Evolutionary conservation across 2,888 invertebrate genomes (phyloP).

Genomic region (Himalopsyche kuldschensis): DNA sequence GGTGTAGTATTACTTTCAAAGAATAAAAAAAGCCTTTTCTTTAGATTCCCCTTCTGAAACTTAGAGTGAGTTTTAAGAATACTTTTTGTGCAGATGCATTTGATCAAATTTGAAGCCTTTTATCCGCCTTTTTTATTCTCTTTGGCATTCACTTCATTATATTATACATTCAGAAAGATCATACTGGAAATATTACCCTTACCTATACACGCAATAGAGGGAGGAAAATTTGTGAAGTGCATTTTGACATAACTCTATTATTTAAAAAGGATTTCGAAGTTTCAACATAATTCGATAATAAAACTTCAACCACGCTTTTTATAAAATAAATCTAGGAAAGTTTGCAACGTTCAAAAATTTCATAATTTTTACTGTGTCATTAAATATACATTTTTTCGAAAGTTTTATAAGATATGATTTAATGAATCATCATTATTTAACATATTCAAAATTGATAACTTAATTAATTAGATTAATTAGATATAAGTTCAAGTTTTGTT

Average conservation of each 20-base stretch:
- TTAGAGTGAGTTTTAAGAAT: not conserved
- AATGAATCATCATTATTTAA: too few species aligned
- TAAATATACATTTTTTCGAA: too few species aligned
- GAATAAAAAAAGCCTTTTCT: not conserved
- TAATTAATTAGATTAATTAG: too few species aligned
- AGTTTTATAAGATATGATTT: too few species aligned
- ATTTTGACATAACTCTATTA: not conserved
- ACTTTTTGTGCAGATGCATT: not conserved
- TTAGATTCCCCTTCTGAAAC: not conserved
- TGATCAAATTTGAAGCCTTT: not conserved
- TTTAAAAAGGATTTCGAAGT: not conserved
- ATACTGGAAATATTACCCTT: not conserved
- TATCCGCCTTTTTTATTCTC: not conserved
- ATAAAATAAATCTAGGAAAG: too few species aligned
- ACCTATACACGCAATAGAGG: not conserved
- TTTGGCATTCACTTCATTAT: not conserved
- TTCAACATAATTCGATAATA: not conserved
- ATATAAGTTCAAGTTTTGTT: too few species aligned
- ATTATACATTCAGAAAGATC: not conserved
- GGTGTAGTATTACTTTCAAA: too few species aligned
- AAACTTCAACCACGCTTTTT: too few species aligned
- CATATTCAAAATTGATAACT: too few species aligned
- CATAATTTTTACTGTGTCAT: too few species aligned
- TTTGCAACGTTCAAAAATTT: too few species aligned
- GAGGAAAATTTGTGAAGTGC: not conserved